These are phyloP conservation scores for Etheostoma nigrum DNA, from an alignment of 2,797 vertebrate species.

Conservation along the genomic window DNA sequence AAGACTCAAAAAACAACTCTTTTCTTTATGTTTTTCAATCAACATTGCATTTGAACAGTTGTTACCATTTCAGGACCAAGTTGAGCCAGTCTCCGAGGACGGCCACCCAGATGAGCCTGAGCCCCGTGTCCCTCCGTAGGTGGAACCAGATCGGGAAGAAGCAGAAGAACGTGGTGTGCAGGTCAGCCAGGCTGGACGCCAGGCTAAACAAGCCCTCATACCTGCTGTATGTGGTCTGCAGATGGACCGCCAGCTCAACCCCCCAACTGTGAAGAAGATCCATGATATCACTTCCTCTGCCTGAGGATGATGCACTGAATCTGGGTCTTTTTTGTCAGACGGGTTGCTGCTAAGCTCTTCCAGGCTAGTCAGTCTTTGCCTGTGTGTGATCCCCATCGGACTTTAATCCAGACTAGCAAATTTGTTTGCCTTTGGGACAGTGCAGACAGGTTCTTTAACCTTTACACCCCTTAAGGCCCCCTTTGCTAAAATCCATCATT, in stretches of 20 bases:
- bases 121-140: conserved; percentile 85
- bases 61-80: conserved; percentile 95
- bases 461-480: conserved; percentile 56
- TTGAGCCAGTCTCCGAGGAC: conserved; percentile 97
- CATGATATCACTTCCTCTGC: conserved; percentile 65
- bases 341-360: conserved; percentile 23
- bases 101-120: conserved; percentile 95
- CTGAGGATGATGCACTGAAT: conserved; percentile 19
- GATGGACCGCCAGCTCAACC: conserved; percentile 85
- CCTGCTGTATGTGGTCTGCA: conserved; percentile 88
- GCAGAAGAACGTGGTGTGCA: conserved; percentile 92
- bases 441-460: conserved; percentile 66
- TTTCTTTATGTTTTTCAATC: fast-evolving
- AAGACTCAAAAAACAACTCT: neutral
- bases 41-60: neutral
- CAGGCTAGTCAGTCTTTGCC: conserved; percentile 25
- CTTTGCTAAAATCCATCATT: no score
- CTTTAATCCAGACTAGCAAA: conserved; percentile 77
- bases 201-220: conserved; percentile 91
- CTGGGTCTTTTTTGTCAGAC: conserved; percentile 14
- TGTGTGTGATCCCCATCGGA: conserved; percentile 63
- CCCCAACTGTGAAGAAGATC: conserved; percentile 89
- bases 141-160: conserved; percentile 97
- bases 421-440: conserved; percentile 75
- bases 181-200: conserved; percentile 90